phyloP scores from a whole-genome alignment of 2,888 invertebrate genomes.

The Himalopsyche japonica region DNA sequence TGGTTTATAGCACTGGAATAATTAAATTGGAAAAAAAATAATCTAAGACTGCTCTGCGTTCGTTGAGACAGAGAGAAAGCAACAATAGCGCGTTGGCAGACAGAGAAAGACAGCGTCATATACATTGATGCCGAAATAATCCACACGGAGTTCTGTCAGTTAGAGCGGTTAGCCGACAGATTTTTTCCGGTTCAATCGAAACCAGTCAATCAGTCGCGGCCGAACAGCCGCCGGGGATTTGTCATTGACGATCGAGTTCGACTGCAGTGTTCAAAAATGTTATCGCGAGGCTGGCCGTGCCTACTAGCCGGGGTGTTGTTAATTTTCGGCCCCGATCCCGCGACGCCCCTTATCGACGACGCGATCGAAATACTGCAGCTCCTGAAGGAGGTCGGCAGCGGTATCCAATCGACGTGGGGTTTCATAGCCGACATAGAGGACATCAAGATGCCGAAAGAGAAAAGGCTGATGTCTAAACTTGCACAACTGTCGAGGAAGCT shows the following conservation, averaged over 20 bases:
- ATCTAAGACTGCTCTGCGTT: background rate
- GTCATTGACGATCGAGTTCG: too few relatives aligned
- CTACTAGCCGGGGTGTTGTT: background rate
- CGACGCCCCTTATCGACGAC: slow-evolving; percentile 60
- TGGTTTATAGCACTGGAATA: too few relatives aligned
- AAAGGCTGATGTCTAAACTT: slow-evolving; percentile 65
- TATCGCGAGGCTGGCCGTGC: background rate
- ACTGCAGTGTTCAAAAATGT: background rate
- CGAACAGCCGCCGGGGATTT: background rate
- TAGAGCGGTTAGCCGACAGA: background rate
- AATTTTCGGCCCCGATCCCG: slow-evolving; percentile 43
- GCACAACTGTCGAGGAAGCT: slow-evolving; percentile 47
- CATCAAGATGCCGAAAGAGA: slow-evolving; percentile 64
- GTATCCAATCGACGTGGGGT: slow-evolving; percentile 67
- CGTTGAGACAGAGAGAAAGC: background rate
- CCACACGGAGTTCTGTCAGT: too few relatives aligned
- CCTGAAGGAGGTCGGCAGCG: slow-evolving; percentile 63
- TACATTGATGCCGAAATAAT: too few relatives aligned
- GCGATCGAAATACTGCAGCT: slow-evolving; percentile 64
- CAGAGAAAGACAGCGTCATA: background rate
- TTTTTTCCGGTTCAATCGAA: background rate
- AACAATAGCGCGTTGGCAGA: background rate
- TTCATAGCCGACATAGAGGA: slow-evolving; percentile 59
- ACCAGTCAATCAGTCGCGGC: background rate
- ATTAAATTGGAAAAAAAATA: background rate